phyloP scores from a whole-genome alignment of 2,888 invertebrate species.

The Dicycla oo region DNA sequence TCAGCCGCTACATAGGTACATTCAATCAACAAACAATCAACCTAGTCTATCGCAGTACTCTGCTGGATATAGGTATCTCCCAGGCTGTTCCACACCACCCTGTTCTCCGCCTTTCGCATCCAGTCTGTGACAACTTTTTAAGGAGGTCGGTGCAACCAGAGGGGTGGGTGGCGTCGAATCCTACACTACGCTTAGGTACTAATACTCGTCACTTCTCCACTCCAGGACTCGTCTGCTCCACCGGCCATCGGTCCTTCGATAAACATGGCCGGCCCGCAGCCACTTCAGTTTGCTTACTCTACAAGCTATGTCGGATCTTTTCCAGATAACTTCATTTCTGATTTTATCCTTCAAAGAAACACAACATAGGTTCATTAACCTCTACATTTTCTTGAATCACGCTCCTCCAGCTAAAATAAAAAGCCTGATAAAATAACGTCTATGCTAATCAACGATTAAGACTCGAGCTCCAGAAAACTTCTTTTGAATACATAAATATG shows the following conservation, averaged over 20 bases:
- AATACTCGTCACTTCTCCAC: too few relatives aligned
- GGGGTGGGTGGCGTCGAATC: neutral
- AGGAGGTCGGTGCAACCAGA: neutral
- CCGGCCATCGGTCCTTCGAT: neutral
- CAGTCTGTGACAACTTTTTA: neutral
- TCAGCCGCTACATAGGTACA: neutral
- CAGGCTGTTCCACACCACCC: neutral
- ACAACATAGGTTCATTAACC: neutral
- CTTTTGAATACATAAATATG: constrained; percentile 80
- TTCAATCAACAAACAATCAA: neutral
- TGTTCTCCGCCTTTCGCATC: neutral
- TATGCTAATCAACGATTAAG: constrained; percentile 75
- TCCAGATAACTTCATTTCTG: neutral
- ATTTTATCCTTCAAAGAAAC: neutral
- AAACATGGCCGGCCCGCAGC: neutral
- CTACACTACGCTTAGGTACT: too few relatives aligned
- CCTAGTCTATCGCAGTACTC: neutral
- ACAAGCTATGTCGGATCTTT: neutral
- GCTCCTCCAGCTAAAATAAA: constrained; percentile 6
- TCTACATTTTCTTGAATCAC: neutral
- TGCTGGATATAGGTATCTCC: neutral
- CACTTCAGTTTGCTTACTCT: neutral
- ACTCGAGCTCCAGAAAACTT: constrained; percentile 62
- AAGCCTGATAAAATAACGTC: constrained; percentile 38
- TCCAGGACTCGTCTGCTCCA: neutral